A percentile compares a stretch with the other conserved stretches of the same genome.
These are phyloP conservation scores for Urocyon cinereoargenteus DNA, from an alignment of 2,797 vertebrate genomes.

Conservation along the genomic window DNA sequence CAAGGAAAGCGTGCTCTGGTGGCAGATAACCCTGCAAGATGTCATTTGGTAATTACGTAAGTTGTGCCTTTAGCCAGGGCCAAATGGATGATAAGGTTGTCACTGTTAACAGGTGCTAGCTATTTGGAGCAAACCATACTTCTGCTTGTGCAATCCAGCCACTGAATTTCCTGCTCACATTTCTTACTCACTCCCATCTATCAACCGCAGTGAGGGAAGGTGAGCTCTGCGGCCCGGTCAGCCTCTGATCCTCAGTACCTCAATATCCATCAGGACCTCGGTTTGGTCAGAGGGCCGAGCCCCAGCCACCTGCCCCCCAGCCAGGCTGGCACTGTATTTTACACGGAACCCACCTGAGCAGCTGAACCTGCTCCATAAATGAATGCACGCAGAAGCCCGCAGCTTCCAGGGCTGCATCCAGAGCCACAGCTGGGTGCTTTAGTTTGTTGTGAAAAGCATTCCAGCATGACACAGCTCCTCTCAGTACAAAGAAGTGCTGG, in stretches of 20 bases:
- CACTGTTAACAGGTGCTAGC: constrained; percentile 60
- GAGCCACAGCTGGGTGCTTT: background rate
- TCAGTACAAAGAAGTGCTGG: constrained; percentile 4
- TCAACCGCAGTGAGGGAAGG: background rate
- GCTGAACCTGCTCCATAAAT: background rate
- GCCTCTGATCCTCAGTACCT: background rate
- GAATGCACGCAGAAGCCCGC: background rate
- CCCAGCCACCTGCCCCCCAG: background rate
- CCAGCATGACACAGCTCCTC: constrained; percentile 16
- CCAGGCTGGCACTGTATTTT: background rate
- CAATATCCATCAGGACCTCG: background rate
- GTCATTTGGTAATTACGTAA: constrained; percentile 67
- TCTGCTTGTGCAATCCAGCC: constrained; percentile 17
- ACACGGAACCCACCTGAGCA: background rate
- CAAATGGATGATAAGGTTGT: constrained; percentile 72
- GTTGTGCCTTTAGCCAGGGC: constrained; percentile 72
- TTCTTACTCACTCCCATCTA: background rate
- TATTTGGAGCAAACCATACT: constrained; percentile 39
- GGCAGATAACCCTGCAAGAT: constrained; percentile 41
- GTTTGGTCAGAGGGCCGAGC: background rate
- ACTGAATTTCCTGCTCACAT: background rate
- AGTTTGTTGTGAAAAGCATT: constrained; percentile 53
- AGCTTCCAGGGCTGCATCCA: background rate
- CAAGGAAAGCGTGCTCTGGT: background rate
- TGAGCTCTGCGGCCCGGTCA: background rate